phyloP scores from a whole-genome alignment of 2,113 vertebrate genomes.

The Hyperopisus bebe region DNA sequence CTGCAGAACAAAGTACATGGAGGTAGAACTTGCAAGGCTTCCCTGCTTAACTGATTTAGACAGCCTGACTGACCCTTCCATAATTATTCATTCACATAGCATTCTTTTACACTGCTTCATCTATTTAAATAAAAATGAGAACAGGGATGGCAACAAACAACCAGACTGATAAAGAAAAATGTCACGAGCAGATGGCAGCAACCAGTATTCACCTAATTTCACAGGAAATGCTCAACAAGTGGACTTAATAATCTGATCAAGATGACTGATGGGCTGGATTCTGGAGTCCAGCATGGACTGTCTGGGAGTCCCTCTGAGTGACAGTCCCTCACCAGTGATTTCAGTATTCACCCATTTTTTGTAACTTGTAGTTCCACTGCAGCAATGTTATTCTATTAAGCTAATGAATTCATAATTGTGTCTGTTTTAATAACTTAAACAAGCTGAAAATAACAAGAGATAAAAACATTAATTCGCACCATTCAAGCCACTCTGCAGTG shows the following conservation, averaged over 20 bases:
- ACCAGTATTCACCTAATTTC: background rate
- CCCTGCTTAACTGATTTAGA: background rate
- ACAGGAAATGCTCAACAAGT: background rate
- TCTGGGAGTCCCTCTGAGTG: background rate
- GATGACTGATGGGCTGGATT: background rate
- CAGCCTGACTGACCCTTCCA: background rate
- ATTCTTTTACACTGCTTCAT: background rate
- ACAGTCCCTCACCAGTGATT: background rate
- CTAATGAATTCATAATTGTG: background rate
- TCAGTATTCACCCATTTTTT: background rate
- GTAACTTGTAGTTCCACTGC: background rate
- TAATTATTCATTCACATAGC: background rate
- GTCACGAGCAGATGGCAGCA: background rate
- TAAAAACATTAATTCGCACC: background rate
- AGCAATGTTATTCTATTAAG: background rate
- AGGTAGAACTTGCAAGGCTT: background rate
- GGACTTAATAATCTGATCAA: background rate
- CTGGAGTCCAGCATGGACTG: background rate
- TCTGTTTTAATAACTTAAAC: background rate
- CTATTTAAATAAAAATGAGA: background rate
- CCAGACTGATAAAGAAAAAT: background rate
- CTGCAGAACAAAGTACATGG: constrained; percentile 45
- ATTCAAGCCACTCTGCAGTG: background rate
- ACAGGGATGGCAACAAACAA: background rate
- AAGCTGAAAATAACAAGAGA: background rate